Conservation (phyloP, 2,888 invertebrate genomes). For the Hirtodrosophila alboralis region DNA sequence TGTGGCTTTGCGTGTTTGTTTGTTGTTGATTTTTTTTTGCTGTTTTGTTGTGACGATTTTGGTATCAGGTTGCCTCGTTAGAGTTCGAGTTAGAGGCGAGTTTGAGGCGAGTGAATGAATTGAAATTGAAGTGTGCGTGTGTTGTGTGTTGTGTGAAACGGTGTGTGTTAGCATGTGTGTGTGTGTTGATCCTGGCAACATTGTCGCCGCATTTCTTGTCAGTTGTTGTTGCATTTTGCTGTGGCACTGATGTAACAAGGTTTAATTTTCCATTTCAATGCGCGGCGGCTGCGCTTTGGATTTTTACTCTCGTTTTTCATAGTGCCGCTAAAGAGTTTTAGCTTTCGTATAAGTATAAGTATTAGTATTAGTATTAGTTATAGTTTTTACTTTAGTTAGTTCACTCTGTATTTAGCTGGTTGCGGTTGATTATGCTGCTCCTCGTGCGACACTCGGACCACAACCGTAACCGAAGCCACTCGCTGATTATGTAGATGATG, state of each 20-base stretch:
- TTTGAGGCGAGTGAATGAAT: conserved; percentile 44
- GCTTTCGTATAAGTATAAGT: too few species aligned
- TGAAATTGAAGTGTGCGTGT: conserved; percentile 33
- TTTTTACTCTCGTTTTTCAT: conserved; percentile 81
- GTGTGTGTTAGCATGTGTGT: conserved; percentile 16
- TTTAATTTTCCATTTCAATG: conserved; percentile 83
- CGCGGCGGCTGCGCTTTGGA: conserved; percentile 74
- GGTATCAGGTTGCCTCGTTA: conserved; percentile 76
- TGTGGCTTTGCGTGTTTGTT: conserved; percentile 43
- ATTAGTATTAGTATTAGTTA: conserved; percentile 33
- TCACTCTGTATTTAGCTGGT: conserved; percentile 40
- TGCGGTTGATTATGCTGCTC: conserved; percentile 80
- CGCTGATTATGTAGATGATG: conserved; percentile 50
- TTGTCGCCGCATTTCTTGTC: conserved; percentile 62
- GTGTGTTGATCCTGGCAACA: conserved; percentile 61
- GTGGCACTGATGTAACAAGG: conserved; percentile 81
- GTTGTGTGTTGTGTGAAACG: conserved; percentile 2
- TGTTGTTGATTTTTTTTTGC: conserved; percentile 43
- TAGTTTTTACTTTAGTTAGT: conserved; percentile 37
- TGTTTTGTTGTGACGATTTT: conserved; percentile 70
- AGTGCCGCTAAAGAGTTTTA: conserved; percentile 44
- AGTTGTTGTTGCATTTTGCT: conserved; percentile 54
- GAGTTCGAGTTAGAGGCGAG: conserved; percentile 37
- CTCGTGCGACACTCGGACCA: conserved; percentile 48
- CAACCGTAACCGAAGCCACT: conserved; percentile 67